Evolutionary conservation across 92 coral and sea anemone species (phyloP).

Genomic region (Hydrozoanthus gracilis): DNA sequence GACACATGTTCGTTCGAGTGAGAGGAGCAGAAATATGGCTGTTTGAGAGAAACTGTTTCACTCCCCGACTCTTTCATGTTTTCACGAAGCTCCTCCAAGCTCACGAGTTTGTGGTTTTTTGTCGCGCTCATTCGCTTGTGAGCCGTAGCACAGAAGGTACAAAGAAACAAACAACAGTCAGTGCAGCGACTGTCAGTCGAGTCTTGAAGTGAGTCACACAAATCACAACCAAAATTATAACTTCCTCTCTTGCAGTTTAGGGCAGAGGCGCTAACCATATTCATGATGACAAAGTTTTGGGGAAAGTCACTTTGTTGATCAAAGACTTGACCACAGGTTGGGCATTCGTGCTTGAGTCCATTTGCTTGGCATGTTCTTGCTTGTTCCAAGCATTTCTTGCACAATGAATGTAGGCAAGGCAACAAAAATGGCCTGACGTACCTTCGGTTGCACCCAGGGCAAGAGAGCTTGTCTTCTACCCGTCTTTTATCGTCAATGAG

Average conservation of each 20-base stretch:
- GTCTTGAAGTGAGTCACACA: slow-evolving; percentile 73
- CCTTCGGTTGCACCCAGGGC: slow-evolving; percentile 77
- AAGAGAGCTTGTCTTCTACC: slow-evolving; percentile 43
- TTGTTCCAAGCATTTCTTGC: slow-evolving; percentile 67
- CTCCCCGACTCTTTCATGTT: slow-evolving; percentile 32
- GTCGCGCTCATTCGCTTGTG: slow-evolving; percentile 84
- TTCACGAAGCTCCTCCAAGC: slow-evolving; percentile 64
- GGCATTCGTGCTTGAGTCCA: slow-evolving; percentile 69
- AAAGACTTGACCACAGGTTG: slow-evolving; percentile 54
- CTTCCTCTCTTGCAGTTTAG: slow-evolving; percentile 43
- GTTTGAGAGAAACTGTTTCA: not conserved
- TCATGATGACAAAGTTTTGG: slow-evolving; percentile 70
- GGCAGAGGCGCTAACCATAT: slow-evolving; percentile 70
- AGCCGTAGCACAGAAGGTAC: slow-evolving; percentile 81
- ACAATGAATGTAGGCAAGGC: slow-evolving; percentile 75
- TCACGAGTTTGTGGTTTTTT: slow-evolving; percentile 55
- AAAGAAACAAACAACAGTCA: slow-evolving; percentile 68
- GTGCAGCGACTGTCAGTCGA: slow-evolving; percentile 66
- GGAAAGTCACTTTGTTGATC: slow-evolving; percentile 71
- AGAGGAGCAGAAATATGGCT: slow-evolving; percentile 62
- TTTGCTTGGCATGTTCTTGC: slow-evolving; percentile 56
- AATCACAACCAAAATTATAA: slow-evolving; percentile 57
- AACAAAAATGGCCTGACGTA: slow-evolving; percentile 69
- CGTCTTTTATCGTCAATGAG: slow-evolving; percentile 64
- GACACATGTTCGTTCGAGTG: slow-evolving; percentile 61